A percentile compares a stretch with the other conserved stretches of the same genome.
Conservation (phyloP, 2,888 invertebrate genomes). For the Slavum lentiscoides region DNA sequence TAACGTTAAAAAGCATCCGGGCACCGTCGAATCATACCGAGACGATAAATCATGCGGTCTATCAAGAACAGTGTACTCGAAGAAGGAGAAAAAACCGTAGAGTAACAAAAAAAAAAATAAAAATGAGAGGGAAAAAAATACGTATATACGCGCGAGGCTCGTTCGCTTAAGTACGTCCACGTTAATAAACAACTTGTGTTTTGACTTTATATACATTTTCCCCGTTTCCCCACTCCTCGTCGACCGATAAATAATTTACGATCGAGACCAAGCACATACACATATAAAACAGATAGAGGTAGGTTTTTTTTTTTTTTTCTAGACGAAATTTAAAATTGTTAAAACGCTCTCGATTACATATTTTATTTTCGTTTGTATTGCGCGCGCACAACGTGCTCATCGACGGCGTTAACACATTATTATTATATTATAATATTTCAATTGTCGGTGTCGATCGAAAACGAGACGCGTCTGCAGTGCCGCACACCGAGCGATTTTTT, state of each 20-base stretch:
- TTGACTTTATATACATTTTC: constrained; percentile 20
- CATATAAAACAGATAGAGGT: constrained; percentile 6
- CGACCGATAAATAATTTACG: constrained; percentile 38
- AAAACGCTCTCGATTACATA: not conserved
- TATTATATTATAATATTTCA: too few species aligned
- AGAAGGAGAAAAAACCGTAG: constrained; percentile 16
- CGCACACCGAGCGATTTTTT: too few species aligned
- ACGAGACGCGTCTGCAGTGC: too few species aligned
- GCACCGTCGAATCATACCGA: constrained; percentile 51
- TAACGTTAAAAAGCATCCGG: constrained; percentile 54
- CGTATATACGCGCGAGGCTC: constrained; percentile 35
- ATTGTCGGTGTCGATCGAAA: too few species aligned
- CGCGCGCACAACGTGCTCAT: too few species aligned
- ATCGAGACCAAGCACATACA: not conserved
- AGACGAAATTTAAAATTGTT: not conserved
- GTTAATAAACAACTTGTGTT: constrained; percentile 53
- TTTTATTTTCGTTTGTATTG: too few species aligned
- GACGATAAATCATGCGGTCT: constrained; percentile 50
- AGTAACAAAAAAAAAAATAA: constrained; percentile 20
- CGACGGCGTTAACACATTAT: too few species aligned
- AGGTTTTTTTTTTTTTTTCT: not conserved
- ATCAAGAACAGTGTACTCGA: constrained; percentile 40
- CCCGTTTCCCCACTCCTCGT: not conserved
- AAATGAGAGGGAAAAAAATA: constrained; percentile 27
- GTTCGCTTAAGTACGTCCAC: constrained; percentile 37